These are phyloP conservation scores for Ormia ochracea DNA, from an alignment of 2,888 invertebrate genomes.

Conservation along the genomic window DNA sequence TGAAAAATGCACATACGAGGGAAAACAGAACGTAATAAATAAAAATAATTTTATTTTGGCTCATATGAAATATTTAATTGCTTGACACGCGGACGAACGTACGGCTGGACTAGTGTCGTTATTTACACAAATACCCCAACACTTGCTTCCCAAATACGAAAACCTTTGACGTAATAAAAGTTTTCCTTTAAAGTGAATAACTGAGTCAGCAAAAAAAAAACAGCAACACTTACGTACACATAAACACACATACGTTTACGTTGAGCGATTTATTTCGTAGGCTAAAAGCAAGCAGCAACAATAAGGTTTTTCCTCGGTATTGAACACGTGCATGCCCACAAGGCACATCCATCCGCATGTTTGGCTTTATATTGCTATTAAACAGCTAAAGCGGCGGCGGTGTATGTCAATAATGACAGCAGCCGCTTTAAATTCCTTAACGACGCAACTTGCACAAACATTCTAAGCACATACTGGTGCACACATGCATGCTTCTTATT, in stretches of 20 bases:
- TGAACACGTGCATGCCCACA: conserved; percentile 76
- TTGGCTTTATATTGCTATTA: conserved; percentile 45
- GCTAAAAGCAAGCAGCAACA: conserved; percentile 23
- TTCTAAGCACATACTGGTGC: not conserved
- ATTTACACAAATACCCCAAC: conserved; percentile 37
- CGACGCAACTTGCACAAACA: conserved; percentile 65
- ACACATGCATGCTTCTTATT: not conserved
- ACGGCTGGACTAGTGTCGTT: conserved; percentile 51
- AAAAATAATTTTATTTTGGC: conserved; percentile 16
- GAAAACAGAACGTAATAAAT: not conserved
- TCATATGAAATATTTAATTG: conserved; percentile 41
- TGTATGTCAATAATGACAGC: conserved; percentile 50
- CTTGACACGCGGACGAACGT: conserved; percentile 48
- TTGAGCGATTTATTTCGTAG: conserved; percentile 12
- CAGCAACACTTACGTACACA: not conserved
- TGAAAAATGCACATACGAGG: not conserved
- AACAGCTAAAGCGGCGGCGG: conserved; percentile 50
- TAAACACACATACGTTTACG: not conserved
- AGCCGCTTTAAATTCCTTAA: conserved; percentile 65
- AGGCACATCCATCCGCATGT: conserved; percentile 68
- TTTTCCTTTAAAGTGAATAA: not conserved
- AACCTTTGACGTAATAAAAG: not conserved
- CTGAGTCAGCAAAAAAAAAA: conserved; percentile 25
- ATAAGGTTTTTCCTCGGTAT: conserved; percentile 51
- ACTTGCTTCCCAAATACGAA: not conserved